phyloP scores from a whole-genome alignment of 2,113 vertebrate genomes.

The Zingel zingel region DNA sequence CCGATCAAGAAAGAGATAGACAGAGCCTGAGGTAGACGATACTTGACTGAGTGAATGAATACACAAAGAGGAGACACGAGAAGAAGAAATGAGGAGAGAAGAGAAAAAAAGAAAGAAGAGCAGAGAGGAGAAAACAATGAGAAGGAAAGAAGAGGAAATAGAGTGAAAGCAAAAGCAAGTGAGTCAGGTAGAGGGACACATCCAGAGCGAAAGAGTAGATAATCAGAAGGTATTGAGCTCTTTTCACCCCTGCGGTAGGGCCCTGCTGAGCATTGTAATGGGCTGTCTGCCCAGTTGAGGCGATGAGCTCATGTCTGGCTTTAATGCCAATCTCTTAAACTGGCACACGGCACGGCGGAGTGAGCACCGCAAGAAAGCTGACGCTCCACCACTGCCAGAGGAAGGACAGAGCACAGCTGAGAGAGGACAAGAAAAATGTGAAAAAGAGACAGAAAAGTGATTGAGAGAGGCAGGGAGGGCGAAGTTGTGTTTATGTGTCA shows the following conservation, averaged over 20 bases:
- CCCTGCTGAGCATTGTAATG: constrained; percentile 95
- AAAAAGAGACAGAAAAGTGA: constrained; percentile 11
- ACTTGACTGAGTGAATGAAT: constrained; percentile 30
- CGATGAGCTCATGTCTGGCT: constrained; percentile 98
- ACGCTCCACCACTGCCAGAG: constrained; percentile 83
- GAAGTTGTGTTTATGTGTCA: constrained; percentile 25
- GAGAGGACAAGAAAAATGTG: not conserved
- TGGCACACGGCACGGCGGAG: constrained; percentile 88
- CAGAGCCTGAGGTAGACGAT: constrained; percentile 26
- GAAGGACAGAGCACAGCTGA: constrained; percentile 72
- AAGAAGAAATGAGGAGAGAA: not conserved
- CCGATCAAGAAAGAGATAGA: constrained; percentile 39
- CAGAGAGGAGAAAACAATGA: not conserved
- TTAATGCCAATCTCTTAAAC: constrained; percentile 94
- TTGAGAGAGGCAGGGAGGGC: constrained; percentile 7
- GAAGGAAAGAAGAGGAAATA: not conserved
- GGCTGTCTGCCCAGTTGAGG: constrained; percentile 94
- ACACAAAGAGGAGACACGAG: not conserved
- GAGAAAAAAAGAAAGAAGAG: not conserved
- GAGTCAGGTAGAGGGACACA: constrained; percentile 66
- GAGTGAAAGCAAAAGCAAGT: constrained; percentile 31
- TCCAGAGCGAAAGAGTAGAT: constrained; percentile 80
- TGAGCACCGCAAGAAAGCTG: constrained; percentile 48
- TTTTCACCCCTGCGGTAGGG: constrained; percentile 88
- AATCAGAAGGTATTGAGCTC: constrained; percentile 94